Base-by-base conservation (phyloP, 2,888 invertebrate species). In the Diarsia dahlii region DNA sequence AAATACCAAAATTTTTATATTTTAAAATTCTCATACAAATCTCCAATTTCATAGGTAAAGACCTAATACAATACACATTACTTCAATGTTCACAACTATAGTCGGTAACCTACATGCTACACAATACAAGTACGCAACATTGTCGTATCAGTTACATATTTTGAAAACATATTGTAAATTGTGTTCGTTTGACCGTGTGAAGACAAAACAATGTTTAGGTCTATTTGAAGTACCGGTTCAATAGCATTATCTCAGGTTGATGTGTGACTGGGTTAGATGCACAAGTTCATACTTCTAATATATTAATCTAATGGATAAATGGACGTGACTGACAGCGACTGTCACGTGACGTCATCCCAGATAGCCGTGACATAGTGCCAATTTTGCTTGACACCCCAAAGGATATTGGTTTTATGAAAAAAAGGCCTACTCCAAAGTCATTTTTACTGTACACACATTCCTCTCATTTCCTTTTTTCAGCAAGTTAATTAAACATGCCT, bases 111-210 rank as follows among this genome's bases (percentile, higher is more conserved):
- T 15, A 10, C 13, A 20, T 23, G n/a, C 23, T 65, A 13, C n/a
- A 23, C 48, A 23, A 28, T n/a, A 63, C 34, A 56, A 34, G 13
- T 48, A 18, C 2, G 34, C 52, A 60, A 20, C 45, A 46, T 62
- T 73, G 50, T 20, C 39, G n/a, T 46, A 46, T 54, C 46, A 28
- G 60, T 52, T 54, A 23, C 52, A 64, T 75, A 39, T 64, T 75
- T 64, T 75, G 64, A 54, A 75, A 64, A 75, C 48, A 63, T 48
- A 23, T 63, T 64, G 34, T 63, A 74, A 74, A 63, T 15, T 34
- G 62, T 73, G 34, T 74, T 20, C 52, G 18, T 34, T 63, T n/a
- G n/a, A 15, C 18, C 13, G 74, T 54, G 63, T 34, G 74, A 74
- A 54, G 46, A 46, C 74, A 23, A 54, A 54, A 52, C 46, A 54